These are phyloP conservation scores for Trachymyrmex cornetzi DNA, from an alignment of 1,140 invertebrate genomes.

Conservation along the genomic window DNA sequence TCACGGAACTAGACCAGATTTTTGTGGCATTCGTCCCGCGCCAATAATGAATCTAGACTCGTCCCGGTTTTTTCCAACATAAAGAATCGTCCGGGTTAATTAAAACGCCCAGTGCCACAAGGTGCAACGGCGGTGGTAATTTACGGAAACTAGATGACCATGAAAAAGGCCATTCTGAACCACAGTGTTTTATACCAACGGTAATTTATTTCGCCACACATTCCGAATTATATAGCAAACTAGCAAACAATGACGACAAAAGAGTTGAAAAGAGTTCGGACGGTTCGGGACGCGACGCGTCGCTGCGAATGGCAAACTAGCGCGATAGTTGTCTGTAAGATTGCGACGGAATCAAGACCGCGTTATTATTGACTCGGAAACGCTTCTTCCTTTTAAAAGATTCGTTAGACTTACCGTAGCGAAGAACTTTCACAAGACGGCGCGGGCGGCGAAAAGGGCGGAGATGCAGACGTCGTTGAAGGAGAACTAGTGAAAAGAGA, in stretches of 20 bases:
- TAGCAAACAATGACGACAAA: background rate
- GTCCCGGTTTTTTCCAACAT: conserved; percentile 48
- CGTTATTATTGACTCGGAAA: conserved; percentile 47
- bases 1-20: conserved; percentile 49
- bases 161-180: conserved; percentile 44
- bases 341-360: background rate
- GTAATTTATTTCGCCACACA: conserved; percentile 33
- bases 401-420: conserved; percentile 20
- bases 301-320: background rate
- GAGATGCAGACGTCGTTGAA: background rate
- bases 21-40: conserved; percentile 16
- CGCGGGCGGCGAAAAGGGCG: background rate
- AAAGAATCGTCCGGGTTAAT: conserved; percentile 65
- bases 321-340: conserved; percentile 11
- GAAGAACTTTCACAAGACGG: background rate
- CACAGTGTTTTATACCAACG: conserved; percentile 2
- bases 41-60: conserved; percentile 66
- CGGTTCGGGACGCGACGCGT: too few relatives aligned
- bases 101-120: conserved; percentile 53
- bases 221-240: background rate
- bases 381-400: background rate
- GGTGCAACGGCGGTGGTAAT: conserved; percentile 54
- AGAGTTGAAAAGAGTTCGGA: background rate
- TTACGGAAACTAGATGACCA: conserved; percentile 35
- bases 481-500: background rate